These are phyloP conservation scores for Dimorphilus gyrociliatus DNA, from an alignment of 2,888 invertebrate species.

Conservation along the genomic window DNA sequence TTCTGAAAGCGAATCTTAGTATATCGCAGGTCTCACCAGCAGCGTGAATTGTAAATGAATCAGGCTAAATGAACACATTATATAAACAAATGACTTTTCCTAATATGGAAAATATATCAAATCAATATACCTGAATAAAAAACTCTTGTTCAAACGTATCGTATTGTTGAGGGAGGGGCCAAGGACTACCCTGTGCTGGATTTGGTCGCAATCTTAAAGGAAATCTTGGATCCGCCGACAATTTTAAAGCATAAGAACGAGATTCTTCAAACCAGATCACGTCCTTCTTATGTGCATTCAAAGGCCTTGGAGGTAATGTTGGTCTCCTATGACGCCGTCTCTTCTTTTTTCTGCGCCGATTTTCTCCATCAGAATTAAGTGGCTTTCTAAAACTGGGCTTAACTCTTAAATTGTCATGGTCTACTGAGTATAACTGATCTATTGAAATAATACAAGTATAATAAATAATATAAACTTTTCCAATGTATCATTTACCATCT, in stretches of 20 bases:
- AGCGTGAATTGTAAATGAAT: conserved; percentile 12
- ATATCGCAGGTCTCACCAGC: conserved; percentile 42
- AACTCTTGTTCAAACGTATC: background rate
- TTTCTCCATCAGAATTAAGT: too few relatives aligned
- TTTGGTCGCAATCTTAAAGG: conserved; percentile 10
- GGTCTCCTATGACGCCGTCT: too few relatives aligned
- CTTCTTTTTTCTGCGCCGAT: too few relatives aligned
- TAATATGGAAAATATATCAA: conserved; percentile 4
- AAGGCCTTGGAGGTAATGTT: conserved; percentile 2
- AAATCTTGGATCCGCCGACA: conserved; percentile 10
- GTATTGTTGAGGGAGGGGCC: conserved; percentile 14
- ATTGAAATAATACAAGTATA: too few relatives aligned
- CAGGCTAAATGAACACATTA: conserved; percentile 6
- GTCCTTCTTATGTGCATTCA: conserved; percentile 5
- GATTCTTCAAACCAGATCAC: conserved; percentile 11
- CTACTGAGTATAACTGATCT: too few relatives aligned
- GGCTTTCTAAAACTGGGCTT: too few relatives aligned
- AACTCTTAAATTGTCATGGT: too few relatives aligned
- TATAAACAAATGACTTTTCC: conserved; percentile 5
- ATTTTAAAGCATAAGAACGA: conserved; percentile 10
- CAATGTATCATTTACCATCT: too few relatives aligned
- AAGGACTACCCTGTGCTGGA: conserved; percentile 11
- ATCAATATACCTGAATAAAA: background rate
- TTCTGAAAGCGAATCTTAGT: conserved; percentile 42
- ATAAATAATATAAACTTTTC: too few relatives aligned